These are phyloP conservation scores for Arion vulgaris DNA, from an alignment of 1,140 invertebrate species.

Conservation along the genomic window DNA sequence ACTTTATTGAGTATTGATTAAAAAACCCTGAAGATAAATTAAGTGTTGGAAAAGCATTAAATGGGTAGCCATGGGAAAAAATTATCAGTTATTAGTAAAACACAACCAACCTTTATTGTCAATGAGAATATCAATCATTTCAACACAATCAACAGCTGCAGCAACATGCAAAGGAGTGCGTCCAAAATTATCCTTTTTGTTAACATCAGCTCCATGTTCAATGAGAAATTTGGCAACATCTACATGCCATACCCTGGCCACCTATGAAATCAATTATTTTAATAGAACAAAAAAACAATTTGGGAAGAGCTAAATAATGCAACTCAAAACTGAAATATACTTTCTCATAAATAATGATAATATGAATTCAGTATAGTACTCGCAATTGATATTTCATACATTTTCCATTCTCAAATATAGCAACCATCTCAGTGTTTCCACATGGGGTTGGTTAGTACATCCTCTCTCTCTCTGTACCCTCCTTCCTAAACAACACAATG, in stretches of 20 bases:
- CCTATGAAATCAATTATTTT: slow-evolving; percentile 47
- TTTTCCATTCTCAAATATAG: too few relatives aligned
- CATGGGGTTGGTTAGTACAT: too few relatives aligned
- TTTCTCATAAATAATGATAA: too few relatives aligned
- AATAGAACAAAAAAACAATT: too few relatives aligned
- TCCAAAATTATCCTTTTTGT: slow-evolving; percentile 61
- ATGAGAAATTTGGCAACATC: slow-evolving; percentile 68
- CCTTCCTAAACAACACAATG: too few relatives aligned
- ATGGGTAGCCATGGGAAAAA: too few relatives aligned
- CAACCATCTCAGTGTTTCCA: too few relatives aligned
- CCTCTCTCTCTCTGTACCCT: too few relatives aligned
- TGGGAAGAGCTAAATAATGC: slow-evolving; percentile 4
- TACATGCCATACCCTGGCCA: slow-evolving; percentile 62
- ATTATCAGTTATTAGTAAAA: too few relatives aligned
- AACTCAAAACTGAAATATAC: not conserved
- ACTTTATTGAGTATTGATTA: not conserved
- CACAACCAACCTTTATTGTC: slow-evolving; percentile 61
- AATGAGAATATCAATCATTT: slow-evolving; percentile 66
- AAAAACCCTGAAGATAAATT: not conserved
- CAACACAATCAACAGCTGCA: slow-evolving; percentile 67
- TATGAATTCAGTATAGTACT: too few relatives aligned
- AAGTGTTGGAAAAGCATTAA: not conserved
- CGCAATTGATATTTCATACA: too few relatives aligned
- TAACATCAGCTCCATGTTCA: slow-evolving; percentile 62
- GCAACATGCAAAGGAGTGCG: slow-evolving; percentile 69